Evolutionary conservation across 1,140 invertebrate genomes (phyloP).

Genomic region (Whitmania pigra): DNA sequence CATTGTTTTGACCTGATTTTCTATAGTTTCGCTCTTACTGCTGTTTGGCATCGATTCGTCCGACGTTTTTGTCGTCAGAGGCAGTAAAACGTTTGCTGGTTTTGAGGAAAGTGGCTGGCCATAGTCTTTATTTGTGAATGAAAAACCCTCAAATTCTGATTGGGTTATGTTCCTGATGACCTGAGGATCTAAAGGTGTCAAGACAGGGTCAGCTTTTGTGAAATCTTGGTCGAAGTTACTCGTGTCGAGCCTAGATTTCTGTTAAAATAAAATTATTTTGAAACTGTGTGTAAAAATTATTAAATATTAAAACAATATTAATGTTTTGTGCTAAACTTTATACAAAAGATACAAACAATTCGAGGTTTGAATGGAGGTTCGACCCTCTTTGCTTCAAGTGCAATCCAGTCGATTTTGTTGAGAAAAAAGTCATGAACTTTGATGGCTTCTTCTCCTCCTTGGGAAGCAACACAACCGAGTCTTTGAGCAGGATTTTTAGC

Average conservation of each 20-base stretch:
- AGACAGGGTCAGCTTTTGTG: constrained; percentile 86
- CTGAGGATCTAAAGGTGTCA: constrained; percentile 82
- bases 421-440: constrained; percentile 73
- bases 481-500: constrained; percentile 83
- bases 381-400: constrained; percentile 67
- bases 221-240: constrained; percentile 98
- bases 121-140: constrained; percentile 83
- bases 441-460: constrained; percentile 64
- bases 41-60: too few species aligned
- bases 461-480: constrained; percentile 58
- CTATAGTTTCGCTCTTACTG: too few species aligned
- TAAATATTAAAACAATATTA: background rate
- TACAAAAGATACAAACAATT: constrained; percentile 3
- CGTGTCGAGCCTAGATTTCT: constrained; percentile 94
- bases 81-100: too few species aligned
- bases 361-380: constrained; percentile 80
- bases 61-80: too few species aligned
- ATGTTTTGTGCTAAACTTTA: background rate
- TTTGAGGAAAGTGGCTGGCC: constrained; percentile 27
- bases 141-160: constrained; percentile 93
- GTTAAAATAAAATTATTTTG: constrained; percentile 30
- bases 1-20: too few species aligned
- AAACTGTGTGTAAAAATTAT: background rate
- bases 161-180: constrained; percentile 83
- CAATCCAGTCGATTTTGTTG: constrained; percentile 73